Conservation (phyloP, 2,888 invertebrate species). For the Conomelus anceps region DNA sequence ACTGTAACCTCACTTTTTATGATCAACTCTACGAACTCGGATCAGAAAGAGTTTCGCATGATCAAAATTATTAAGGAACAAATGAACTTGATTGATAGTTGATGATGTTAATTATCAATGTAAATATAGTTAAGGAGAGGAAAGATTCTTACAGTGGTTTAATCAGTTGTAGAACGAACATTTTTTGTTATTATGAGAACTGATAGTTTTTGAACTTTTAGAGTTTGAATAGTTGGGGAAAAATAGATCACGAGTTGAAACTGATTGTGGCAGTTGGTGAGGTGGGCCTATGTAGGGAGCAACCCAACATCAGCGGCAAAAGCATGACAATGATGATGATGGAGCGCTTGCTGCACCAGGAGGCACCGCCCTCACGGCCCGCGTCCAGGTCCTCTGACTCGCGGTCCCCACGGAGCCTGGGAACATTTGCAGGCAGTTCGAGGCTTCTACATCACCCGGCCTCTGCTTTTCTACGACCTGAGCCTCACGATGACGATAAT, state of each 20-base stretch:
- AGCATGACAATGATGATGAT: slow-evolving; percentile 35
- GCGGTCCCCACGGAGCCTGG: slow-evolving; percentile 16
- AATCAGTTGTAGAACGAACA: background rate
- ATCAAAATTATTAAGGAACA: too few species aligned
- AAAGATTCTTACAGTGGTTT: too few species aligned
- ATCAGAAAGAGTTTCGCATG: too few species aligned
- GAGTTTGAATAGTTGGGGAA: background rate
- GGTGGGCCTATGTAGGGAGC: slow-evolving; percentile 25
- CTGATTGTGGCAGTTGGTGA: background rate
- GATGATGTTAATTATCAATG: too few species aligned
- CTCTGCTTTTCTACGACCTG: slow-evolving; percentile 22
- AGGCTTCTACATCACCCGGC: slow-evolving; percentile 22
- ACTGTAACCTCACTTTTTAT: too few species aligned
- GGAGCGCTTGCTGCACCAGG: slow-evolving; percentile 31
- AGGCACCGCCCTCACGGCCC: slow-evolving; percentile 41
- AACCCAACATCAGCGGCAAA: background rate
- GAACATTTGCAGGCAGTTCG: slow-evolving; percentile 13
- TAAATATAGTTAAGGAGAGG: too few species aligned
- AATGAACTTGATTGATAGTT: too few species aligned
- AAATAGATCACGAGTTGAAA: background rate
- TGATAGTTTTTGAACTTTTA: background rate
- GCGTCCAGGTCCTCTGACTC: slow-evolving; percentile 41
- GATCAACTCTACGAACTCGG: too few species aligned
- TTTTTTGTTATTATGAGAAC: background rate
- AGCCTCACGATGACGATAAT: slow-evolving; percentile 20